A percentile compares a stretch with the other conserved stretches of the same genome.
phyloP scores from a whole-genome alignment of 37 sponge, comb jelly and placozoan species.

The Theonella swinhoei region DNA sequence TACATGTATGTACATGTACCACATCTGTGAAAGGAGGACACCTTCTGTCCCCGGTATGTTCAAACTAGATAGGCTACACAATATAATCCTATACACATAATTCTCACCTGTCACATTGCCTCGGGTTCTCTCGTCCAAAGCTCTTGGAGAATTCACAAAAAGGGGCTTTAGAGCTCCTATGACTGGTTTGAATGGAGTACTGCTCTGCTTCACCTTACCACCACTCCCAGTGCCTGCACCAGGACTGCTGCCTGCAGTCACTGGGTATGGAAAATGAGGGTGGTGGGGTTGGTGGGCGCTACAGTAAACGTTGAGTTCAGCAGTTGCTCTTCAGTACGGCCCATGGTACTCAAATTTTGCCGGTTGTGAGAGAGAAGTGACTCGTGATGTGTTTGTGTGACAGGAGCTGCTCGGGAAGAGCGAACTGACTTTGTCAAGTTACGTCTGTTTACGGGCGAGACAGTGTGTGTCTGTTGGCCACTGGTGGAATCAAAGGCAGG shows the following conservation, averaged over 20 bases:
- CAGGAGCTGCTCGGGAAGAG: neutral
- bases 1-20: neutral
- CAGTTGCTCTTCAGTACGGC: neutral
- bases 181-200: neutral
- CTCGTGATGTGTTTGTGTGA: neutral
- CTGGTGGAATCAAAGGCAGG: neutral
- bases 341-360: no score
- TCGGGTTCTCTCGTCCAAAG: slow-evolving; percentile 2
- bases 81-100: no score
- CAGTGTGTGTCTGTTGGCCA: neutral
- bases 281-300: no score
- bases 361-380: neutral
- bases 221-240: neutral
- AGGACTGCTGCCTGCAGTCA: neutral
- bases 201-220: neutral
- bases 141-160: neutral
- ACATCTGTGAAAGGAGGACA: no score
- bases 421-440: neutral
- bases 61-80: no score
- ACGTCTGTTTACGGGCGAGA: neutral
- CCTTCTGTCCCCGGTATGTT: no score
- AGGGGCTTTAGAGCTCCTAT: neutral
- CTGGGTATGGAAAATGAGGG: neutral
- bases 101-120: no score
- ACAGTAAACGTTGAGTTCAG: neutral